Base-by-base conservation (phyloP, 2,888 invertebrate species). In the Andrena trimmerana region DNA sequence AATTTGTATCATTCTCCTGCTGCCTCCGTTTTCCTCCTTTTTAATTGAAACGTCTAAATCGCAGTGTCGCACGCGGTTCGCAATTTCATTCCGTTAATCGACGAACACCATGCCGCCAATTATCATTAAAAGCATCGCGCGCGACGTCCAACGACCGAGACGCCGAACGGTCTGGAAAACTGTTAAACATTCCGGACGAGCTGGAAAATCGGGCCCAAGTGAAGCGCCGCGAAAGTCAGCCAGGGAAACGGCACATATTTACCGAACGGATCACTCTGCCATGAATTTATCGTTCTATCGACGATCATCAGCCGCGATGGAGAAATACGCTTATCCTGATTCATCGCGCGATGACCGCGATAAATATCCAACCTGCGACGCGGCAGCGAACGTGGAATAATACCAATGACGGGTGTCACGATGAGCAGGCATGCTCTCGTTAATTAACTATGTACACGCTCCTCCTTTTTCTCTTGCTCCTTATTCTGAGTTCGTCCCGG, bases 241-340 rank as follows among this genome's bases (percentile, higher is more conserved):
- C 66, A 16, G 54, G 36, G 54, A 78, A 70, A 74, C 71, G 83
- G 67, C 65, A 74, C 78, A 68, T 78, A 78, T 84, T 84, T 82
- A 63, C 60, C 31, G 48, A 29, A 33, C 31, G 24, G 57, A 54
- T 78, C 73, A 54, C 63, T 13, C 52, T 2, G 20, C 2, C 33
- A 20, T 65, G 71, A 83, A 84, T 84, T 84, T 84, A 84, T 84
- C 70, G 83, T 72, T 54, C 78, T 78, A 84, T 78, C 59, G 69
- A 54, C 75, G 74, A 83, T 83, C 75, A 84, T 84, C 71, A 78
- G 75, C 75, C 80, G 27, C 75, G 52, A 7, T 42, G 42, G 59
- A 65, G 82, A 71, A 76, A 68, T 65, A 70, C 79, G 80, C 75
- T 75, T 83, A 83, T 68, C 80, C 80, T 75, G 80, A 83, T 83